Evolutionary conservation across 2,888 invertebrate genomes (phyloP), one percentile per base, ranked within the genome.

Genomic region (Ceramica pisi): DNA sequence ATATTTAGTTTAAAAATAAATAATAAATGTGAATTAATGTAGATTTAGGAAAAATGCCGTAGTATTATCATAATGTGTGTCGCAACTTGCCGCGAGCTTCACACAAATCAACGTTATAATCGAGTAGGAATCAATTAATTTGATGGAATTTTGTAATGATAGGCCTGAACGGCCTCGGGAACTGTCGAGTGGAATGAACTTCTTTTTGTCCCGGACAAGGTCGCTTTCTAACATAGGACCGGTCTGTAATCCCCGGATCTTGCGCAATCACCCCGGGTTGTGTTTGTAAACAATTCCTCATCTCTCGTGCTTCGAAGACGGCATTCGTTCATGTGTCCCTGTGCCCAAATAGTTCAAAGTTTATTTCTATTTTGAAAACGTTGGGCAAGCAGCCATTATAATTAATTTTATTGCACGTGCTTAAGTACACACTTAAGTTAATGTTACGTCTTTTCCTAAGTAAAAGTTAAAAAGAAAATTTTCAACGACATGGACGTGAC

Each of bases 171-270:
- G 81, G 77, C 82, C 84, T 86, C 80, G 67, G 67, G 78, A 82
- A 81, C 84, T 87, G 78, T 79, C 68, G 92, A 89, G 94, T 89
- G 92, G 92, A 95, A 94, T 92, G 95, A 94, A 93, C 94, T 91
- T 87, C 87, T 89, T 83, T 89, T 86, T 84, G 86, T 86, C 81
- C 80, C 82, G 89, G 92, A 84, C 94, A 94, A 95, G 94, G 95
- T 92, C 94, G 83, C 95, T 95, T 95, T 95, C 95, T 95, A 92
- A 88, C 86, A 87, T 86, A 79, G 87, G 91, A 94, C 94, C 94
- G 94, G 94, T 94, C 91, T 81, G 71, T 82, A 74, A 83, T 86
- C 75, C 80, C 68, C n/a, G 75, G 35, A 74, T 80, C 71, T 84
- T 85, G 73, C 76, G 68, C 65, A 80, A 83, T 79, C 74, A 81